A percentile compares a stretch with the other conserved stretches of the same genome.
These are phyloP conservation scores for Pachyrhynchus sulphureomaculatus DNA, from an alignment of 1,140 invertebrate species.

Conservation along the genomic window DNA sequence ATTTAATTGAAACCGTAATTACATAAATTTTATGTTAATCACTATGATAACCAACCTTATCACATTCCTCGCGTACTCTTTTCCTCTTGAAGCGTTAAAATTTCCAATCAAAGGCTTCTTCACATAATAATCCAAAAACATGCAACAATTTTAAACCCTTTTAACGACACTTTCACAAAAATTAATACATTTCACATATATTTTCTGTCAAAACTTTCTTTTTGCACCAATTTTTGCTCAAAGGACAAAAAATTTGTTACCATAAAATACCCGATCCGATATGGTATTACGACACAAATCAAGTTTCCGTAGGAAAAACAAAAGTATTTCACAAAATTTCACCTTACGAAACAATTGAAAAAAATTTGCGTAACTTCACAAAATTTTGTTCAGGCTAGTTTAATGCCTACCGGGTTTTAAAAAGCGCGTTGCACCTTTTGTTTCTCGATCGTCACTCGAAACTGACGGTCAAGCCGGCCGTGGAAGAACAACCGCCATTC, in stretches of 20 bases:
- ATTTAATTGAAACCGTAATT: not conserved
- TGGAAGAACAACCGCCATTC: slow-evolving; percentile 16
- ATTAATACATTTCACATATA: not conserved
- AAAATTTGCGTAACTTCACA: slow-evolving; percentile 15
- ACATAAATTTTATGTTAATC: no score
- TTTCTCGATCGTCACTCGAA: slow-evolving; percentile 15
- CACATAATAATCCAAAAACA: slow-evolving; percentile 7
- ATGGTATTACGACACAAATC: not conserved
- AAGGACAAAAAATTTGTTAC: not conserved
- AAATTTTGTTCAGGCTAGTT: slow-evolving; percentile 8
- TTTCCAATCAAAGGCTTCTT: slow-evolving; percentile 6
- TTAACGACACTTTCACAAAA: slow-evolving; percentile 15
- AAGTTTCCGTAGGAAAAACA: not conserved
- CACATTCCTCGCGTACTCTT: slow-evolving; percentile 26
- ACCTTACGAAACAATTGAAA: not conserved
- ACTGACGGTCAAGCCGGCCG: slow-evolving; percentile 8
- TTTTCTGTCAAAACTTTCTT: not conserved
- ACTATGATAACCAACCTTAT: slow-evolving; percentile 19
- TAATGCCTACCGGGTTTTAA: slow-evolving; percentile 16
- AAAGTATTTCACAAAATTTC: slow-evolving; percentile 2
- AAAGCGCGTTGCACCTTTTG: slow-evolving; percentile 21
- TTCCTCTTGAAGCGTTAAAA: not conserved
- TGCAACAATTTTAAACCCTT: not conserved
- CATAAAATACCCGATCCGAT: not conserved
- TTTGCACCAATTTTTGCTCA: not conserved